These are phyloP conservation scores for Solen grandis DNA, from an alignment of 1,140 invertebrate species.

Conservation along the genomic window DNA sequence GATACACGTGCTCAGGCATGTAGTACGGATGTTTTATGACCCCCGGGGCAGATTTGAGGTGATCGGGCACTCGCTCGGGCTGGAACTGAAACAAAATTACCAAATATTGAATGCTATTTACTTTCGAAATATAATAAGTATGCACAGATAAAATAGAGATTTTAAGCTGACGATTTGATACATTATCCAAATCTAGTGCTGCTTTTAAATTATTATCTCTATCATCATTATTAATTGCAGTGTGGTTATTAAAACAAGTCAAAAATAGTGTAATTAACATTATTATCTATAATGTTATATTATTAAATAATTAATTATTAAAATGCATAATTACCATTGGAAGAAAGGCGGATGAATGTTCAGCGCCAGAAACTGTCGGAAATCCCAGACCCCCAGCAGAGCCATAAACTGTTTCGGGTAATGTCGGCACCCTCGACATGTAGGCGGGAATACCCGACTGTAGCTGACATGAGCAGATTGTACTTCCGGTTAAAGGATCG, in stretches of 20 bases:
- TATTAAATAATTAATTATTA: not conserved
- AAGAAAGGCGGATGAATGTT: not conserved
- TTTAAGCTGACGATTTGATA: too few relatives aligned
- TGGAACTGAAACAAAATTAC: not conserved
- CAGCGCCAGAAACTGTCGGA: not conserved
- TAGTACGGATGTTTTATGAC: constrained; percentile 3
- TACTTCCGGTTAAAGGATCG: constrained; percentile 28
- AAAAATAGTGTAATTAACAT: too few relatives aligned
- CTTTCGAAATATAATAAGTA: too few relatives aligned
- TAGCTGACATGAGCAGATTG: constrained; percentile 47
- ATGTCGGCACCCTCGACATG: constrained; percentile 17
- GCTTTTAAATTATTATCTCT: not conserved
- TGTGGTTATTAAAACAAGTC: not conserved
- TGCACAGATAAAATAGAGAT: too few relatives aligned
- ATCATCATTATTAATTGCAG: not conserved
- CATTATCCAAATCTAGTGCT: too few relatives aligned
- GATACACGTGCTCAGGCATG: not conserved
- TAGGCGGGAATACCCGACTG: constrained; percentile 35
- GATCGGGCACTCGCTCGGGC: not conserved
- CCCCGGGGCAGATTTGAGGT: not conserved
- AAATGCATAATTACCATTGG: not conserved
- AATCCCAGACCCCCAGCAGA: not conserved
- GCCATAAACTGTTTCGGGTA: constrained; percentile 30
- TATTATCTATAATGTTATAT: not conserved
- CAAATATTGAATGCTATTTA: too few relatives aligned